These are phyloP conservation scores for Loriculus beryllinus DNA, from an alignment of 2,797 vertebrate genomes.

Conservation along the genomic window DNA sequence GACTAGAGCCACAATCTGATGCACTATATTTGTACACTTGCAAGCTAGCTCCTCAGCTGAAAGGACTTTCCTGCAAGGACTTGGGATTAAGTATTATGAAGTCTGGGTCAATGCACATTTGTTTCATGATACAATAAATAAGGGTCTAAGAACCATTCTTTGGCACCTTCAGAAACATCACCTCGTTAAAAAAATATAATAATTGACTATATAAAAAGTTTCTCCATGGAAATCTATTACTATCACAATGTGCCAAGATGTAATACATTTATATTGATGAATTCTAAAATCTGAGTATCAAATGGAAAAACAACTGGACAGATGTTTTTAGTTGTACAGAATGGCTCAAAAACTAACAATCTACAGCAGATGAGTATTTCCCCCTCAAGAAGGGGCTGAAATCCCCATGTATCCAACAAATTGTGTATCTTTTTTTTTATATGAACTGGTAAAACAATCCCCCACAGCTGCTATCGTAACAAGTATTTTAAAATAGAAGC, in stretches of 20 bases:
- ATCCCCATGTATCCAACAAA: background rate
- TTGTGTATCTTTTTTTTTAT: background rate
- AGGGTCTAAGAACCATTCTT: background rate
- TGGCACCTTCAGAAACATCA: background rate
- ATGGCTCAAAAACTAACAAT: background rate
- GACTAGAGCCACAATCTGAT: background rate
- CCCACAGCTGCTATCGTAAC: background rate
- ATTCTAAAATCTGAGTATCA: conserved; percentile 2
- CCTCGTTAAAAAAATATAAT: background rate
- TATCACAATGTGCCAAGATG: background rate
- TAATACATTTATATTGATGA: background rate
- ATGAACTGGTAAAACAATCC: background rate
- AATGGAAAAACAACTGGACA: background rate
- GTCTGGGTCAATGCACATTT: background rate
- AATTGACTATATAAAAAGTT: conserved; percentile 1
- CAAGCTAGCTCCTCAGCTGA: background rate
- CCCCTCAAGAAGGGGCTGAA: background rate
- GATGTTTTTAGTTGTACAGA: background rate
- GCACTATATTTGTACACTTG: background rate
- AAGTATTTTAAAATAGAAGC: background rate
- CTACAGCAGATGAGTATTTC: background rate
- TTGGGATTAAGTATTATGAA: conserved; percentile 1
- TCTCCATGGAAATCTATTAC: background rate
- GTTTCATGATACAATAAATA: conserved; percentile 30
- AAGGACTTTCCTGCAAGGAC: background rate